Percentiles rank a stretch among this genome's conserved stretches.
Evolutionary conservation across 1,140 invertebrate species (phyloP).

Genomic region (Drosophila lini): DNA sequence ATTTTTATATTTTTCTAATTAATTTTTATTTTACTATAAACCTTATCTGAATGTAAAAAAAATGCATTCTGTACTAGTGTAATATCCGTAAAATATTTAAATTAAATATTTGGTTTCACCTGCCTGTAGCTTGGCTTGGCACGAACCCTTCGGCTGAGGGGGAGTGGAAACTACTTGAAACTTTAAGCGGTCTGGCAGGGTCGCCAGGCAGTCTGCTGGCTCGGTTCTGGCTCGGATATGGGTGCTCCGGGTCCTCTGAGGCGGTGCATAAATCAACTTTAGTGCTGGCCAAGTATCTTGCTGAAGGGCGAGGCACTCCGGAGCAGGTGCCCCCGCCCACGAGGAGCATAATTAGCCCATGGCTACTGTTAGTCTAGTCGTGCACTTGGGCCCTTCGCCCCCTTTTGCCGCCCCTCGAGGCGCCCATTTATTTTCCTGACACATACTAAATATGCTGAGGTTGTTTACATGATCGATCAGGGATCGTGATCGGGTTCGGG

Average conservation of each 20-base stretch:
- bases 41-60: not conserved
- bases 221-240: constrained; percentile 16
- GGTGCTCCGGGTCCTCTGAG: constrained; percentile 19
- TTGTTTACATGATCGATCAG: constrained; percentile 76
- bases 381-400: constrained; percentile 18
- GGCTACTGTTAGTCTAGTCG: constrained; percentile 67
- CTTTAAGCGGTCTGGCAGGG: constrained; percentile 54
- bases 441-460: constrained; percentile 76
- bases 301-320: constrained; percentile 60
- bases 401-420: constrained; percentile 19
- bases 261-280: constrained; percentile 71
- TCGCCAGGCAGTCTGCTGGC: constrained; percentile 58
- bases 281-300: constrained; percentile 66
- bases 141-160: not conserved
- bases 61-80: not conserved
- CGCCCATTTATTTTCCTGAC: constrained; percentile 75
- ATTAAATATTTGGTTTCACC: not conserved
- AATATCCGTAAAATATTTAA: not conserved
- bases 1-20: no score
- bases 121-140: not conserved
- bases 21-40: no score
- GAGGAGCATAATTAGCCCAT: constrained; percentile 66
- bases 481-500: constrained; percentile 18
- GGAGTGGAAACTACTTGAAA: constrained; percentile 47
- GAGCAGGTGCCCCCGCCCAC: constrained; percentile 9